phyloP scores from a whole-genome alignment of 2,797 vertebrate genomes.

The Melanotaenia trifasciata region DNA sequence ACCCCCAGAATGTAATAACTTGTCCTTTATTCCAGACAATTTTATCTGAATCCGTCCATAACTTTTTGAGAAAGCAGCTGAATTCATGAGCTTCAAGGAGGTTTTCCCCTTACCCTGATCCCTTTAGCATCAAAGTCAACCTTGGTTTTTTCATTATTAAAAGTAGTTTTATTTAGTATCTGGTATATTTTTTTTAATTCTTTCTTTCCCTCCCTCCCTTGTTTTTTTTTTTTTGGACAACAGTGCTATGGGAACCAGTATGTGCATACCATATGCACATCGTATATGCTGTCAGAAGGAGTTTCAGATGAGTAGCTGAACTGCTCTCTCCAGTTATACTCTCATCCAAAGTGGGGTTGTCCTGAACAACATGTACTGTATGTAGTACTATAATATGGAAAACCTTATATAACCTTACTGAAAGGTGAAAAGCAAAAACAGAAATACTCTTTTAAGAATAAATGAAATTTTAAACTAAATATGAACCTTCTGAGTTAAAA shows the following conservation, averaged over 20 bases:
- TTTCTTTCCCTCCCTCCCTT: too few relatives aligned
- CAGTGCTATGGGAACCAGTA: neutral
- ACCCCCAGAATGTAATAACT: too few relatives aligned
- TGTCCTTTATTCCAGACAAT: too few relatives aligned
- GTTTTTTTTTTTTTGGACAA: too few relatives aligned
- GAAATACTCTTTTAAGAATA: slow-evolving; percentile 16
- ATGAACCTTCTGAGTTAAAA: slow-evolving; percentile 45
- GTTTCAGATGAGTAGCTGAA: neutral
- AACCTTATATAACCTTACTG: neutral
- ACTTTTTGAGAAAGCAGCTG: too few relatives aligned
- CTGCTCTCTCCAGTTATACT: neutral
- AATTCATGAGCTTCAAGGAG: too few relatives aligned
- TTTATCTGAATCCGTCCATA: too few relatives aligned
- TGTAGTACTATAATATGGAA: neutral
- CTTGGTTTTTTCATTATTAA: neutral
- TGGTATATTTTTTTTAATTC: neutral
- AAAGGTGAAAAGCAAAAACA: neutral
- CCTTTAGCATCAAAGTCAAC: neutral
- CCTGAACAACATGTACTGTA: neutral
- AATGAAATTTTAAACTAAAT: slow-evolving; percentile 46
- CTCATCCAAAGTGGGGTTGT: neutral
- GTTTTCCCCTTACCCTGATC: neutral
- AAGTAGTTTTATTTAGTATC: neutral
- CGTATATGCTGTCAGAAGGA: neutral
- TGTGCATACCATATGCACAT: neutral